Evolutionary conservation across 2,888 invertebrate species (phyloP).

Genomic region (Steinernema carpocapsae): DNA sequence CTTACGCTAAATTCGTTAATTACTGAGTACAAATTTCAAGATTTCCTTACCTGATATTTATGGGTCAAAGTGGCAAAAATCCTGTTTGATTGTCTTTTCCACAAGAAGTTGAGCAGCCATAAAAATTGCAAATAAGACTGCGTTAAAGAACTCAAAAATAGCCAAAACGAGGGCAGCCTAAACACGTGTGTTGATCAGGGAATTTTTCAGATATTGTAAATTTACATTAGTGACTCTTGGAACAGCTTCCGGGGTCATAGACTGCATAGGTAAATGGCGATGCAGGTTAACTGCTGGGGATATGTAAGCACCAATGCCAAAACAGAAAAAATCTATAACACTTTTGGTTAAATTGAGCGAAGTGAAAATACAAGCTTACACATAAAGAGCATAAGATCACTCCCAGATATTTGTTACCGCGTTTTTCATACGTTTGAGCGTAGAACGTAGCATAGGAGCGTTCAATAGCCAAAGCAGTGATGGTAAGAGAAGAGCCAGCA

Average conservation of each 20-base stretch:
- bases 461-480: constrained; percentile 29
- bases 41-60: constrained; percentile 9
- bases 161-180: neutral
- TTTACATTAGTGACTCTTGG: neutral
- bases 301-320: constrained; percentile 4
- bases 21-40: too few relatives aligned
- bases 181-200: neutral
- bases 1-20: neutral
- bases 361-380: too few relatives aligned
- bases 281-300: neutral
- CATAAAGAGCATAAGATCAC: neutral
- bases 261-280: constrained; percentile 29
- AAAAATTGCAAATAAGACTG: neutral
- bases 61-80: constrained; percentile 21
- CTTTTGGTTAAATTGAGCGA: too few relatives aligned
- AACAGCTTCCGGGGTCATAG: constrained; percentile 24
- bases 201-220: neutral
- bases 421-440: constrained; percentile 30
- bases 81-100: constrained; percentile 8
- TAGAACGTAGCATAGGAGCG: constrained; percentile 35
- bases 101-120: constrained; percentile 15
- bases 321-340: neutral
- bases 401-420: constrained; percentile 5
- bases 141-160: constrained; percentile 3
- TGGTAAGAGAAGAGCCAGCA: neutral